Percentiles rank a stretch among this genome's conserved stretches.
Evolutionary conservation across 2,797 vertebrate species (phyloP).

Genomic region (Sebastes elongatus): DNA sequence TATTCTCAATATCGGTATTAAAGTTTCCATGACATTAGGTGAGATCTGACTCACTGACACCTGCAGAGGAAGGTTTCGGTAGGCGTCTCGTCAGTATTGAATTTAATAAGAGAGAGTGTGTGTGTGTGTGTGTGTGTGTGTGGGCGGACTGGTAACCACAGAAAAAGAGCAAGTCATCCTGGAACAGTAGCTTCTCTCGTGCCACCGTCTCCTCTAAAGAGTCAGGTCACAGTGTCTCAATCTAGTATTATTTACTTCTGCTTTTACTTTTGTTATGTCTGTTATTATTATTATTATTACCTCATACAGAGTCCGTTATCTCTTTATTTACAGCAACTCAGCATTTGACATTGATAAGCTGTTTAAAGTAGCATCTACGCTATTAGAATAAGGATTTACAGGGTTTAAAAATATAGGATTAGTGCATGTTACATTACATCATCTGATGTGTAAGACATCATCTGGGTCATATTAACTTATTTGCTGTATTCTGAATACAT

Average conservation of each 20-base stretch:
- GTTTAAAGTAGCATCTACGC: neutral
- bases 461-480: neutral
- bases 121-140: too few species aligned
- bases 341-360: neutral
- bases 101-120: neutral
- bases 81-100: neutral
- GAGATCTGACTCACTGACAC: neutral
- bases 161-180: constrained; percentile 53
- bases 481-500: neutral
- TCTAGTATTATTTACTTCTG: neutral
- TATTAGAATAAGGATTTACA: neutral
- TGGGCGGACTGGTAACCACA: constrained; percentile 7
- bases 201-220: neutral
- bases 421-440: neutral
- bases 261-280: too few species aligned
- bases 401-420: neutral
- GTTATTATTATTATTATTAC: neutral
- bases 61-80: neutral
- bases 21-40: neutral
- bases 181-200: neutral
- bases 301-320: neutral
- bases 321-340: neutral
- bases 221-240: neutral
- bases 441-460: neutral
- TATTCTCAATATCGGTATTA: neutral